phyloP scores from a whole-genome alignment of 2,113 vertebrate genomes.

The Bothrops jararaca region DNA sequence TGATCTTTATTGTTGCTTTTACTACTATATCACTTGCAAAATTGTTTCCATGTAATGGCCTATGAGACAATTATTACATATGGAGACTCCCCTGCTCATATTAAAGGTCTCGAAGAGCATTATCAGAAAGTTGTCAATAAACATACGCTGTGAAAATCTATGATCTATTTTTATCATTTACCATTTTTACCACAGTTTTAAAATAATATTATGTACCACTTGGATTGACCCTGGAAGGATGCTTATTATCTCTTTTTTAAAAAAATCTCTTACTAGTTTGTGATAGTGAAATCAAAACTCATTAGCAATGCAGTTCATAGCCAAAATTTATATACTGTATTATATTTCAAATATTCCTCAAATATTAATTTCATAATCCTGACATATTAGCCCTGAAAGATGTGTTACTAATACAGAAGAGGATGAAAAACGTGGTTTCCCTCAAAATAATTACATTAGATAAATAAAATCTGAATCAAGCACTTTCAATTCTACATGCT shows the following conservation, averaged over 20 bases:
- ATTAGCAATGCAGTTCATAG: not conserved
- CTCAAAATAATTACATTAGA: not conserved
- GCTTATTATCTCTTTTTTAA: not conserved
- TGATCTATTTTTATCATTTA: not conserved
- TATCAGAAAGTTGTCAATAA: not conserved
- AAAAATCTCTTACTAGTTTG: not conserved
- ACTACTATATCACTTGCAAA: not conserved
- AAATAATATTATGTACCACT: not conserved
- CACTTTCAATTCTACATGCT: not conserved
- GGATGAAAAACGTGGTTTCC: not conserved
- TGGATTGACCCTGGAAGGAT: not conserved
- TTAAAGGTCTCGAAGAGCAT: not conserved
- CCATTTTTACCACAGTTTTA: not conserved
- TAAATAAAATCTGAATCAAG: not conserved
- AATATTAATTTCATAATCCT: not conserved
- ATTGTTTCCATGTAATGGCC: not conserved
- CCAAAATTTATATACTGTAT: not conserved
- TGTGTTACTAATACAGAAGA: not conserved
- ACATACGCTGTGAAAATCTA: not conserved
- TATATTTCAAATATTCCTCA: not conserved
- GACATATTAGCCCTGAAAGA: not conserved
- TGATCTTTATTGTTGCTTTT: not conserved
- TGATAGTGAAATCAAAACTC: not conserved
- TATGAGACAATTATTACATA: not conserved
- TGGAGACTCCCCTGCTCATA: not conserved